Percentiles rank a stretch among this genome's conserved stretches.
These are phyloP conservation scores for Diplolepis rosae DNA, from an alignment of 2,888 invertebrate species.

Conservation along the genomic window DNA sequence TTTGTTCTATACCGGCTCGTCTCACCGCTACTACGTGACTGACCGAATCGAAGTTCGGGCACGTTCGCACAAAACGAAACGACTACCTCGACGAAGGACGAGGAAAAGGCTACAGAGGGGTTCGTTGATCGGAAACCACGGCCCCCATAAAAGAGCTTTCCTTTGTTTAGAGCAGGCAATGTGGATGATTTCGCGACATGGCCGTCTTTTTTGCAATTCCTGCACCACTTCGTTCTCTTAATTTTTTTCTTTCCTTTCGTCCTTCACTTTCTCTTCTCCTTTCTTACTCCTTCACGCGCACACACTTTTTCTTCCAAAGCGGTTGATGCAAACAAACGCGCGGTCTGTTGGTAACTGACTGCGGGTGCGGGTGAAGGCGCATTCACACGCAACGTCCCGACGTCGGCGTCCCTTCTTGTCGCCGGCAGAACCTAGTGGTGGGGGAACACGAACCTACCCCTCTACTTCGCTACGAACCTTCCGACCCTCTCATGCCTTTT, in stretches of 20 bases:
- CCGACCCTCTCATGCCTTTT: conserved; percentile 34
- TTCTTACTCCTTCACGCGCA: conserved; percentile 33
- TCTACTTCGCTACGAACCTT: conserved; percentile 10
- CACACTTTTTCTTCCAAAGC: conserved; percentile 32
- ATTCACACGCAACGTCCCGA: conserved; percentile 36
- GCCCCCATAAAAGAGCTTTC: conserved; percentile 18
- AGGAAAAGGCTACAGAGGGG: conserved; percentile 14
- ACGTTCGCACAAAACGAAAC: not conserved
- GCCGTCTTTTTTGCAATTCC: conserved; percentile 8
- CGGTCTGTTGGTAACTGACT: conserved; percentile 47
- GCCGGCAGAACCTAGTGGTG: conserved; percentile 36
- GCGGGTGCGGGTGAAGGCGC: conserved; percentile 37
- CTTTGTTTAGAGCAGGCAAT: conserved; percentile 31
- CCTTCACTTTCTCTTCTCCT: conserved; percentile 3
- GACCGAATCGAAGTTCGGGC: not conserved
- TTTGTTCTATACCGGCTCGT: not conserved
- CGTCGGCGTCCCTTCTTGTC: conserved; percentile 46
- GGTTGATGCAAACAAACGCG: conserved; percentile 42
- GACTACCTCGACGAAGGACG: conserved; percentile 12
- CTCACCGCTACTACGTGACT: not conserved
- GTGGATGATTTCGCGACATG: conserved; percentile 8
- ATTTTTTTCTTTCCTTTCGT: conserved; percentile 11
- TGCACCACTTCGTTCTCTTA: not conserved
- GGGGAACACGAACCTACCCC: conserved; percentile 39
- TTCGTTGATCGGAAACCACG: conserved; percentile 2